Evolutionary conservation across 2,888 invertebrate species (phyloP), one percentile per base, ranked within the genome.

Genomic region (Zelleria hepariella): DNA sequence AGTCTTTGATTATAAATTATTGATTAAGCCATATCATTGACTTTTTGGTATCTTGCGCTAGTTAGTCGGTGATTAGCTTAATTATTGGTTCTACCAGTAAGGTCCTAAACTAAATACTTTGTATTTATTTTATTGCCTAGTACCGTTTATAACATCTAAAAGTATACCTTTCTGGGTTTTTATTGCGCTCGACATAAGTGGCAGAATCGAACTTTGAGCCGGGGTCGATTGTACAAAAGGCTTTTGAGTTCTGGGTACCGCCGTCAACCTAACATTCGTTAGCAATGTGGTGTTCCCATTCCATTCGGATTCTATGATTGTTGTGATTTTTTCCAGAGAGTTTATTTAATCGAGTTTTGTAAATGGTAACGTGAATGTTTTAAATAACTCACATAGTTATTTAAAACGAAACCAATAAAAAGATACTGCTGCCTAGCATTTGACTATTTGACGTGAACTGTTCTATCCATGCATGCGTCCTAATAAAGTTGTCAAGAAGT

Each of bases 241-340:
- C 1, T 32, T 15, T n/a, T 42, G 3, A 2, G 2, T 42, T 10
- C 10, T 42, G 32, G 32, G 32, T 42, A 15, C 15, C 26, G n/a
- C n/a, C n/a, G n/a, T 26, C 4, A 32, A 32, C 32, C 10, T 32
- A 10, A 32, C 2, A 5, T 32, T 32, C 10, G 32, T 32, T 4
- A 42, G 32, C 32, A 15, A 42, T 15, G 32, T 2, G 18, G 55
- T 60, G 32, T 23, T 55, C 42, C 26, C 54, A 57, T 57, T 60
- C 57, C 26, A 59, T 32, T 53, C 59, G 59, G 10, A 55, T 47
- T 51, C 60, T 18, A 58, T 55, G 57, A 62, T 62, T 62, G 61
- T 61, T 61, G 21, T 62, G 20, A 55, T 57, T 61, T 61, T 61
- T 62, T 61, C 42, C 47, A 24, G 8, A 18, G 23, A 54, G n/a